Evolutionary conservation across 1,140 invertebrate species (phyloP).

Genomic region (Dermatophagoides farinae): DNA sequence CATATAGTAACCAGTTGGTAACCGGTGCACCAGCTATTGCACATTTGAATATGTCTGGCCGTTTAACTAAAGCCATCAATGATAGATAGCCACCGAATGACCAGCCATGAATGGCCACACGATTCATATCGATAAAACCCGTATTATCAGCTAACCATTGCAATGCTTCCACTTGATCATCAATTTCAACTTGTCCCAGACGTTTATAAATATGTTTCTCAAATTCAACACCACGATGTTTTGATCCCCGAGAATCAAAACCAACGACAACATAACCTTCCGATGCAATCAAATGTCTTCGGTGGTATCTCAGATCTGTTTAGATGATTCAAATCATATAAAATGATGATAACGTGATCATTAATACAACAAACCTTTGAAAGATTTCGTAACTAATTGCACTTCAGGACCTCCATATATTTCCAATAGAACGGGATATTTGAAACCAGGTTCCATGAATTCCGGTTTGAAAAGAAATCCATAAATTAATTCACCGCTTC

Average conservation of each 20-base stretch:
- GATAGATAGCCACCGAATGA: conserved; percentile 55
- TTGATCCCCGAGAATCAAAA: conserved; percentile 82
- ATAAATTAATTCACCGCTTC: conserved; percentile 51
- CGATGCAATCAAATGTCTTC: conserved; percentile 85
- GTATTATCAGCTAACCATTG: conserved; percentile 59
- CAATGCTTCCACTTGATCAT: conserved; percentile 72
- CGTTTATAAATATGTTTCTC: conserved; percentile 66
- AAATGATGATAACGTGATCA: background rate
- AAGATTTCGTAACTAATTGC: conserved; percentile 85
- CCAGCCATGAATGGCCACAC: conserved; percentile 92
- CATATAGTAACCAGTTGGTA: conserved; percentile 80
- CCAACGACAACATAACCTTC: conserved; percentile 87
- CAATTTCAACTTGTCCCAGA: conserved; percentile 85
- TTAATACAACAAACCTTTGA: conserved; percentile 41
- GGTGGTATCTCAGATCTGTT: conserved; percentile 57
- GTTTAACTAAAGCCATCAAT: conserved; percentile 30
- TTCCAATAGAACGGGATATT: conserved; percentile 83
- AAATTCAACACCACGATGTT: conserved; percentile 71
- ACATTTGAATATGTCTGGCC: conserved; percentile 28
- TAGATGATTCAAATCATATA: background rate
- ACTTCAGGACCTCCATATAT: conserved; percentile 96
- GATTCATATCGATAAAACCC: conserved; percentile 68
- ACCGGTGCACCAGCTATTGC: conserved; percentile 84
- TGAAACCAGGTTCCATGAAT: conserved; percentile 45
- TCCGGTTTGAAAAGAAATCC: conserved; percentile 80